Base-by-base conservation (phyloP, 2,888 invertebrate genomes). In the Dromius quadrimaculatus region DNA sequence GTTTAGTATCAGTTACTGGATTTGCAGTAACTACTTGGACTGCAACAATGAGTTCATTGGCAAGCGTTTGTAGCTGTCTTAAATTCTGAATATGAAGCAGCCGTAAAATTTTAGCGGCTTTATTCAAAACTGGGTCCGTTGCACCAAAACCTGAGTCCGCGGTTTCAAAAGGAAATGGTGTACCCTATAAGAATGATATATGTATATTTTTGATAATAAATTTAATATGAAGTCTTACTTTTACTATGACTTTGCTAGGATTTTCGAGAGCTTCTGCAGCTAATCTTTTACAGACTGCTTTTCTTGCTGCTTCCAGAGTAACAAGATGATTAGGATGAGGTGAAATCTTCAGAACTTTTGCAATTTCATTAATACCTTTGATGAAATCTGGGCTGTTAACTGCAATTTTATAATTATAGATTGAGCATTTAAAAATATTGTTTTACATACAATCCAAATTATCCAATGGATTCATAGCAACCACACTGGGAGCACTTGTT, bases 21-120 rank as follows among this genome's bases (percentile, higher is more conserved):
- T 98, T 92, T 2, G 98, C 98, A 0, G 98, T 98, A 1, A 98
- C 86, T 72, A 85, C 88, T 84, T 99, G 99, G 2, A 97, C 93
- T 45, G 90, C 88, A 1, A 98, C 98, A 74, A 99, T 92, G 0
- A 94, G 90, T 81, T 97, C 95, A 82, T 99, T 99, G 61, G 98
- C 96, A 77, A 88, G 89, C 0, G 96, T 97, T 81, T 99, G 98
- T 59, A 98, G 86, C 73, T 92, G 88, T 77, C 95, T 84, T 13
- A 97, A 84, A 79, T 95, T 93, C 77, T 92, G 90, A 72, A 97
- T 90, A 81, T 94, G 94, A 15, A 96, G 83, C 38, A 95, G 84
- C 43, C 92, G 86, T 65, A 96, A 83, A 64, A 93, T 88, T 81
- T 93, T 92, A 0, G 91, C 91, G 1, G 92, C 91, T 76, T 89